Conservation (phyloP, 1,140 invertebrate species). For the Mercenaria mercenaria region DNA sequence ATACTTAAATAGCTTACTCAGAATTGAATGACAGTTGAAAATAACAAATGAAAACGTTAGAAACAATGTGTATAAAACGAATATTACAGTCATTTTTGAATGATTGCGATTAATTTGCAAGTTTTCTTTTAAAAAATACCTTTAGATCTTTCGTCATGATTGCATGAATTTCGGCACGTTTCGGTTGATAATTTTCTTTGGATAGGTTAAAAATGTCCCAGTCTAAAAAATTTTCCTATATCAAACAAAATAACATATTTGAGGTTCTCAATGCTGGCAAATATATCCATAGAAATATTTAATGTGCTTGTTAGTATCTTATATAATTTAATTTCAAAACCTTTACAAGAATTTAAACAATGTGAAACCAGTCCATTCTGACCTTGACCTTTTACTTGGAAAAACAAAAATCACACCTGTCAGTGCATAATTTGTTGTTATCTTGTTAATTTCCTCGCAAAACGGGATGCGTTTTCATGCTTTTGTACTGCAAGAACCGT, state of each 20-base stretch:
- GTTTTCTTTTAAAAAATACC: background rate
- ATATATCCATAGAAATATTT: too few relatives aligned
- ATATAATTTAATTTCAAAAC: too few relatives aligned
- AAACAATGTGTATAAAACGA: background rate
- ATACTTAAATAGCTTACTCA: background rate
- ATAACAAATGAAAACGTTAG: background rate
- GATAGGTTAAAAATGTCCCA: too few relatives aligned
- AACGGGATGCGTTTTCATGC: background rate
- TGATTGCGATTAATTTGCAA: background rate
- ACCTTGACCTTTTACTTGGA: slow-evolving; percentile 33
- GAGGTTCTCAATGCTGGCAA: too few relatives aligned
- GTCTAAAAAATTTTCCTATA: too few relatives aligned
- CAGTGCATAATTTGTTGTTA: slow-evolving; percentile 40
- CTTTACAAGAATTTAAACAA: slow-evolving; percentile 4
- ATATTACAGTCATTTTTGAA: too few relatives aligned
- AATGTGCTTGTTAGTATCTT: too few relatives aligned
- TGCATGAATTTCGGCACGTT: background rate
- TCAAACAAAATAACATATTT: too few relatives aligned
- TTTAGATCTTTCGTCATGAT: background rate
- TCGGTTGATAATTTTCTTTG: background rate
- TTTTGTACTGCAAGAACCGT: background rate
- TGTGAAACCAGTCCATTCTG: slow-evolving; percentile 9
- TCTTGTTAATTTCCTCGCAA: background rate
- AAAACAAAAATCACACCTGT: slow-evolving; percentile 42
- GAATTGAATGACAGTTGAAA: background rate